Percentiles rank a stretch among this genome's conserved stretches.
These are phyloP conservation scores for Kuschelorhynchus macadamiae DNA, from an alignment of 2,888 invertebrate species.

Conservation along the genomic window DNA sequence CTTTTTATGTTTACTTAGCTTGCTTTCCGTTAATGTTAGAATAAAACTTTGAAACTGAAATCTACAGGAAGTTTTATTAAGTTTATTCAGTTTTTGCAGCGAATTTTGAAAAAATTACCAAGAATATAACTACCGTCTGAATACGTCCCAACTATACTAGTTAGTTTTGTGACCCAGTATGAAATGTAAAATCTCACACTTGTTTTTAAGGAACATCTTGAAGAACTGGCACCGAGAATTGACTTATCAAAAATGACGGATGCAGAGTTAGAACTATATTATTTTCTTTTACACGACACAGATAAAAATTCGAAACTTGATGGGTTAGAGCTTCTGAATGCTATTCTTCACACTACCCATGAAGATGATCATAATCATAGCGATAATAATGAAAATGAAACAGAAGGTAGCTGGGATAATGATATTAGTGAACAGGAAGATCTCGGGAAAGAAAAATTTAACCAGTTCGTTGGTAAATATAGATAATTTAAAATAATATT, in stretches of 20 bases:
- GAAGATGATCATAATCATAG: constrained; percentile 71
- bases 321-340: constrained; percentile 89
- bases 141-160: too few species aligned
- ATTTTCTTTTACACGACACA: constrained; percentile 90
- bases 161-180: too few species aligned
- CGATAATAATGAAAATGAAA: constrained; percentile 46
- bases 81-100: too few species aligned
- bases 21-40: too few species aligned
- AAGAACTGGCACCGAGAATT: constrained; percentile 68
- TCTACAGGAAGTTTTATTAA: too few species aligned
- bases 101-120: too few species aligned
- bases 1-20: too few species aligned
- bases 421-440: constrained; percentile 59
- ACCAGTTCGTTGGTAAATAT: constrained; percentile 69
- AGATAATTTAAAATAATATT: not conserved
- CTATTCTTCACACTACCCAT: constrained; percentile 82
- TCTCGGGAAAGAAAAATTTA: constrained; percentile 66
- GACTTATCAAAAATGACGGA: constrained; percentile 81
- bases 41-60: too few species aligned
- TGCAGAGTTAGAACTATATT: constrained; percentile 88
- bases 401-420: not conserved
- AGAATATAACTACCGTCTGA: too few species aligned
- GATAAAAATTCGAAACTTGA: constrained; percentile 92
- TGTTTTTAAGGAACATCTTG: constrained; percentile 66
- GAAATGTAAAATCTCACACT: too few species aligned